phyloP scores from a whole-genome alignment of 2,797 vertebrate genomes.

The Malacoctenus gilli region DNA sequence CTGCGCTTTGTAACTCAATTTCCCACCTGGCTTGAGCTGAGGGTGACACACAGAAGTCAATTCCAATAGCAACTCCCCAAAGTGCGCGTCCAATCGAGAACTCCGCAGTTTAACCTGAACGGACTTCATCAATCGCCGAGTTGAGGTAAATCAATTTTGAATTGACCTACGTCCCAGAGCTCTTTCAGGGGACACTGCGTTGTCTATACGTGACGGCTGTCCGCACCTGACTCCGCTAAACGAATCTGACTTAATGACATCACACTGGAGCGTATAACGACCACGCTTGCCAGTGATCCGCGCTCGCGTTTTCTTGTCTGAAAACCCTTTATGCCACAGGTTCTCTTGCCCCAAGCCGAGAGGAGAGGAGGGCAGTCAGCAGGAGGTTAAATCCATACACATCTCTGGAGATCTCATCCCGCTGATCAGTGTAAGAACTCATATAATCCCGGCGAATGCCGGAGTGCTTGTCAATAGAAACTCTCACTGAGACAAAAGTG shows the following conservation, averaged over 20 bases:
- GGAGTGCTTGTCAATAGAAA: slow-evolving; percentile 59
- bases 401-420: slow-evolving; percentile 66
- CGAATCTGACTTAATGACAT: slow-evolving; percentile 73
- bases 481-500: slow-evolving; percentile 55
- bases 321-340: slow-evolving; percentile 58
- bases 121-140: slow-evolving; percentile 79
- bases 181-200: slow-evolving; percentile 68
- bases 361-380: slow-evolving; percentile 59
- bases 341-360: slow-evolving; percentile 50
- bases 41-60: slow-evolving; percentile 70
- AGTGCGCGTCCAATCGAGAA: slow-evolving; percentile 75
- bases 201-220: slow-evolving; percentile 73
- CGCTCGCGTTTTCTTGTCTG: slow-evolving; percentile 21
- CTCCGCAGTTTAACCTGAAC: slow-evolving; percentile 78
- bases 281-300: slow-evolving; percentile 27
- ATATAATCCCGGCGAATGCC: slow-evolving; percentile 70
- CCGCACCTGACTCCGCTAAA: slow-evolving; percentile 65
- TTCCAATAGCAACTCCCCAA: slow-evolving; percentile 72
- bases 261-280: slow-evolving; percentile 51
- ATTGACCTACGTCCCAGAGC: slow-evolving; percentile 73
- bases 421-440: slow-evolving; percentile 65
- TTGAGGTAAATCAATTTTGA: slow-evolving; percentile 80
- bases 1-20: slow-evolving; percentile 74
- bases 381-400: slow-evolving; percentile 70
- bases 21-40: slow-evolving; percentile 77